phyloP scores from a whole-genome alignment of 2,113 vertebrate species.

The Alexandromys fortis region DNA sequence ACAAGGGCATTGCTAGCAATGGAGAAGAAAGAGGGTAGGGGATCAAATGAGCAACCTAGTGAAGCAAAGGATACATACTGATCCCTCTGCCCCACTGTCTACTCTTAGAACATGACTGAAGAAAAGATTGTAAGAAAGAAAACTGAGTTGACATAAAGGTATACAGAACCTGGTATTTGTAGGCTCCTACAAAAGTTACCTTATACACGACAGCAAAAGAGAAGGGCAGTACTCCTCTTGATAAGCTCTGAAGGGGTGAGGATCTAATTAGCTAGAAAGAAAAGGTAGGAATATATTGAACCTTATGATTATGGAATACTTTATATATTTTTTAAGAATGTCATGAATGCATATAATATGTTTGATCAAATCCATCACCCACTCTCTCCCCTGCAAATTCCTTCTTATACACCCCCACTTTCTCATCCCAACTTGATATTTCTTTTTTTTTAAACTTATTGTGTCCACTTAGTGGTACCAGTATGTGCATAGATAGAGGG shows the following conservation, averaged over 20 bases:
- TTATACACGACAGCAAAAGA: not conserved
- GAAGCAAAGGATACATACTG: not conserved
- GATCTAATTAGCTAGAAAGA: constrained; percentile 27
- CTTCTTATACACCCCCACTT: not conserved
- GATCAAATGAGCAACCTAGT: not conserved
- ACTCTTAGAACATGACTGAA: not conserved
- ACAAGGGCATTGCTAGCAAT: not conserved
- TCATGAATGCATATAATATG: not conserved
- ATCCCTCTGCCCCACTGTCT: not conserved
- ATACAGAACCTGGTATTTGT: not conserved
- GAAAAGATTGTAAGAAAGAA: not conserved
- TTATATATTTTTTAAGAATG: not conserved
- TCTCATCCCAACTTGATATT: not conserved
- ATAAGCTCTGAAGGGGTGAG: constrained; percentile 1
- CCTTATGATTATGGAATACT: not conserved
- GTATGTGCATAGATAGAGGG: no score
- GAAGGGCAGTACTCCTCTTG: not conserved
- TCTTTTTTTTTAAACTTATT: not conserved
- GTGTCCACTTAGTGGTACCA: not conserved
- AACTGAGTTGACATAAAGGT: not conserved
- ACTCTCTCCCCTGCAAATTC: not conserved
- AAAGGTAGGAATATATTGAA: constrained; percentile 17
- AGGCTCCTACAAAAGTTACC: not conserved
- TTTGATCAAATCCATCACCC: no score
- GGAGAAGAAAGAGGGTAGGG: not conserved